Base-by-base conservation (phyloP, 37 sponge, comb jelly and placozoan genomes). In the Mnemiopsis leidyi region DNA sequence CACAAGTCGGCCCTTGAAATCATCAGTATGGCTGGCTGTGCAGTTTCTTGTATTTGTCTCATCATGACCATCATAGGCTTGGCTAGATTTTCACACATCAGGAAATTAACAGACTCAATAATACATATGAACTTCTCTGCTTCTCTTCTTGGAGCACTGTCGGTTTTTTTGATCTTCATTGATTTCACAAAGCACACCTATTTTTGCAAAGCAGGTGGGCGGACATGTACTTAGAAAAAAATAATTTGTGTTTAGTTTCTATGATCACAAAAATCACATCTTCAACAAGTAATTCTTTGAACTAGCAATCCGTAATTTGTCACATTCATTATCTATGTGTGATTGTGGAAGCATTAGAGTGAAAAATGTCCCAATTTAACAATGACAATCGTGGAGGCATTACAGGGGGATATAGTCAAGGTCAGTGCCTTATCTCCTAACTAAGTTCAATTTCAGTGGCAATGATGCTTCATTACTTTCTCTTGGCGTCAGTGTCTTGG, bases 1-100 rank as follows among this genome's bases (percentile, higher is more conserved):
- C 37, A 79, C 29, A 30, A 79, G 5, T 13, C 23, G 5, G 35
- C 34, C 36, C 82, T 79, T 33, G 36, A 79, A 13, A 29, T 36
- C 37, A 13, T 79, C 82, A 79, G 82, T 29, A 32, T 79, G 2
- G 37, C 82, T 29, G 82, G 82, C 37, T 79, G 37, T 79, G 82
- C 36, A 9, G 35, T 36, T 7, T 79, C 37, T 16, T 2, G 9
- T 25, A 69, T 79, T 9, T 79, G 82, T 36, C 82, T 79, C 13
- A 30, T 79, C 37, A 3, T 2, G 23, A 79, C 82, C 7, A 2
- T 79, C 3, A 32, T 79, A 1, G 82, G 37, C 3, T 29, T 79
- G 30, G 23, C 34, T 32, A 32, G 82, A 23, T 79, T 79, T 36
- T 9, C 35, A 7, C 82, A 79, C 36, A 79, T 79, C 2, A 32